Base-by-base conservation (phyloP, 2,797 vertebrate species). In the Megalops cyprinoides region DNA sequence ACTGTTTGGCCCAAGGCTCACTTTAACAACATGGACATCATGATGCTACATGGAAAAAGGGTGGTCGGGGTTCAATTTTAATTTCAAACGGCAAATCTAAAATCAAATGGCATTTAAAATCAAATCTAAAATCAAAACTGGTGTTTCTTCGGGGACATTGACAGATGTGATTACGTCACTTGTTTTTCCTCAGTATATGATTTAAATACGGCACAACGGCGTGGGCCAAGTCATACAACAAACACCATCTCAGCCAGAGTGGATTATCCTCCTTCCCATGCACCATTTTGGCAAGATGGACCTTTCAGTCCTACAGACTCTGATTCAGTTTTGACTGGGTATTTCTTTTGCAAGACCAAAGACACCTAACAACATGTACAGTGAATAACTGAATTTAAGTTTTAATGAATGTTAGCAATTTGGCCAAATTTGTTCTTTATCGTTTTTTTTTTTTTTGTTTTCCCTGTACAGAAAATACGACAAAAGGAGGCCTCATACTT, bases 181-280 rank as follows among this genome's bases (percentile, higher is more conserved):
- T 53, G 67, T 75, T 62, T 58, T 78, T 74, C 75, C 53, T 82
- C 53, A 42, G 65, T 85, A 75, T 77, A 71, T 73, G 34, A 83
- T 84, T 87, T 69, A 62, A 53, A 79, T 51, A 84, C 74, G 81
- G 10, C 51, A 20, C 14, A n/a, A 31, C 53, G 12, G 80, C 65
- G 76, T 82, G 80, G 34, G 83, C 75, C 77, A 83, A 83, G 85
- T 82, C 7, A 60, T 76, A 80, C 67, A 85, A 77, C 18, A 51
- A 81, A 79, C 73, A 81, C 87, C 77, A 84, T 80, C 73, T 88
- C 84, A 83, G 55, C 82, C 82, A 84, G 84, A 77, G 86, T 83
- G 80, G 42, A n/a, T 39, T 39, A 49, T 77, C 81, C 78, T 79
- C 62, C 81, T 56, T 28, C 82, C 48, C 79, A 81, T 69, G n/a